phyloP scores from a whole-genome alignment of 1,140 invertebrate species.

The Drosophila tani region DNA sequence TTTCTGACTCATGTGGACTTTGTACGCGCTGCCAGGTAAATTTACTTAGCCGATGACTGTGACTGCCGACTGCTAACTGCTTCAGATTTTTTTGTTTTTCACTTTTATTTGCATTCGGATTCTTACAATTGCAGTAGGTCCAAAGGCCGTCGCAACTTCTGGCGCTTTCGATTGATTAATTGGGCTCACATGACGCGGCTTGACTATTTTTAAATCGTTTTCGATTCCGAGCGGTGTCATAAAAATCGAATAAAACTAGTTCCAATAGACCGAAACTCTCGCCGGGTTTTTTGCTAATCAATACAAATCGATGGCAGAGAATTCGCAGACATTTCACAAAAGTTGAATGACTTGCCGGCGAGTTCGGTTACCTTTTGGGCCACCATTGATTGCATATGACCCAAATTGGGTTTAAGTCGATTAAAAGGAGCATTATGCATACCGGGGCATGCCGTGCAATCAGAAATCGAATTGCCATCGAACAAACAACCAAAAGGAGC shows the following conservation, averaged over 20 bases:
- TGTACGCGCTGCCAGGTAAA: conserved; percentile 12
- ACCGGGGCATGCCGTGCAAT: conserved; percentile 59
- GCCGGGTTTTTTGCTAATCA: conserved; percentile 44
- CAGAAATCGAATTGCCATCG: conserved; percentile 76
- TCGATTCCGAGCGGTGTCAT: conserved; percentile 24
- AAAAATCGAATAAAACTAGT: conserved; percentile 59
- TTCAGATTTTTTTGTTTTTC: conserved; percentile 17
- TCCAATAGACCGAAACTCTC: conserved; percentile 40
- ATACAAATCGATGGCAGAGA: conserved; percentile 58
- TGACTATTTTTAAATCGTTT: conserved; percentile 49
- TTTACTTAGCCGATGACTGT: conserved; percentile 17
- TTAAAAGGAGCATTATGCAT: conserved; percentile 45
- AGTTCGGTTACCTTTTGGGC: conserved; percentile 55
- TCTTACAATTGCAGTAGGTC: conserved; percentile 18
- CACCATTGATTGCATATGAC: conserved; percentile 68
- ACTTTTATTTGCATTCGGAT: not conserved
- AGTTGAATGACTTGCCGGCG: conserved; percentile 70
- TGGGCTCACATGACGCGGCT: conserved; percentile 48
- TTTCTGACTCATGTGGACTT: conserved; percentile 33
- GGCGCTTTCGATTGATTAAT: conserved; percentile 24
- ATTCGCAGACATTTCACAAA: conserved; percentile 46
- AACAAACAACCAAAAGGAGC: conserved; percentile 70
- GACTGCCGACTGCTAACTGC: not conserved
- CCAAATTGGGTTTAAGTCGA: conserved; percentile 74
- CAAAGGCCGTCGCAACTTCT: conserved; percentile 20